Evolutionary conservation across 2,888 invertebrate species (phyloP), one percentile per base, ranked within the genome.

Genomic region (Acanthococcus lagerstroemiae): DNA sequence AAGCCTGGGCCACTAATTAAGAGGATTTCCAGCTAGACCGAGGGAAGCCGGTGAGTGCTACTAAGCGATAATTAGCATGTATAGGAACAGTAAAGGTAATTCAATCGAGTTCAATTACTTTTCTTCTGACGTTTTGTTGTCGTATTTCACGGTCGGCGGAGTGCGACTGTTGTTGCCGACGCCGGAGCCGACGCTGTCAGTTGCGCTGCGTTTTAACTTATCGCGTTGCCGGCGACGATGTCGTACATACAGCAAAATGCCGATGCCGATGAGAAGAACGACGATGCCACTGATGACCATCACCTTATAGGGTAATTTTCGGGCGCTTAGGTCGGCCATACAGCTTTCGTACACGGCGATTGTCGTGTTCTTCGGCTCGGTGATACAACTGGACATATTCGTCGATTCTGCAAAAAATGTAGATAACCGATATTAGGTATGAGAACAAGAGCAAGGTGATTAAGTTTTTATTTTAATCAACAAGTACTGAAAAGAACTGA

Each of bases 241-340:
- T 7, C 61, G 61, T 6, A 66, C 46, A 27, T 56, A 66, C n/a
- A 66, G 7, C 17, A 66, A 48, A 12, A 66, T 48, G 37, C 17
- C 12, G n/a, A 56, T 22, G 25, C 46, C 55, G 15, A 57, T 30
- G 3, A 66, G 3, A 4, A 30, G 27, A 7, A 56, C 66, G 17
- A 66, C 26, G 26, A 66, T 48, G 54, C 66, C 55, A 22, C 55
- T 48, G n/a, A 44, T 56, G 56, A 48, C 7, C 56, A 66, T 50
- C 30, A 66, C 6, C 19, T 27, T 46, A 24, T 27, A 56, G 5
- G 66, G 66, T 15, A 57, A 46, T 66, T 66, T 45, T 9, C 66
- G 44, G 27, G 46, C 25, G 21, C 27, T 46, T 22, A 46, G 5
- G 6, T 66, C 66, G 21, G n/a, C 21, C 24, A 56, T 24, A 26